Percentiles rank a stretch among this genome's conserved stretches.
phyloP scores from a whole-genome alignment of 2,797 vertebrate genomes.

The Cyprinodon diabolis region DNA sequence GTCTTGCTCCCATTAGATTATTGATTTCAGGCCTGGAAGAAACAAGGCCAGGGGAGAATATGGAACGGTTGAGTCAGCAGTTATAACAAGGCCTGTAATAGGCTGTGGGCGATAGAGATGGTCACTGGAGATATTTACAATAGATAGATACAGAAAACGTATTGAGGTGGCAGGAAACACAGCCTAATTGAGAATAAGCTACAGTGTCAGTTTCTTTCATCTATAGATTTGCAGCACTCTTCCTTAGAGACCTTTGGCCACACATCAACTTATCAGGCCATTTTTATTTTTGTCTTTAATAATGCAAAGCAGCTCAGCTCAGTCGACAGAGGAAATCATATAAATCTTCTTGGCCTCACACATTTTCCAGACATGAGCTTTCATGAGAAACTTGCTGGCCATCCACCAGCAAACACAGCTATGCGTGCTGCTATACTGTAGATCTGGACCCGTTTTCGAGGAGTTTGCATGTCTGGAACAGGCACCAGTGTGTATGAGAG shows the following conservation, averaged over 20 bases:
- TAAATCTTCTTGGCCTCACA: background rate
- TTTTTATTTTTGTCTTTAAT: background rate
- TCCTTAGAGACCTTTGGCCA: background rate
- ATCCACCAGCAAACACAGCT: background rate
- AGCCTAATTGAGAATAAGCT: background rate
- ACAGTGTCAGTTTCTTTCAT: background rate
- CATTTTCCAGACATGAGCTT: background rate
- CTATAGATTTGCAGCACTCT: background rate
- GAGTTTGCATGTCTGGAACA: background rate
- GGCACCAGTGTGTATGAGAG: background rate
- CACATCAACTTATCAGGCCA: background rate
- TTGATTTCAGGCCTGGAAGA: constrained; percentile 68
- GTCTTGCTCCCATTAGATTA: constrained; percentile 71
- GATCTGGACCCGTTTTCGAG: background rate
- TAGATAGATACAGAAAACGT: background rate
- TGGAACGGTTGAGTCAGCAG: constrained; percentile 70
- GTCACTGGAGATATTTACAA: background rate
- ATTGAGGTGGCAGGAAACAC: background rate
- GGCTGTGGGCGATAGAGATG: background rate
- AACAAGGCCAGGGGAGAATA: constrained; percentile 54
- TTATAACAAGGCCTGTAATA: constrained; percentile 51
- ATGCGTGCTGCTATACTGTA: background rate
- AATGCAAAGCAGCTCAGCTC: no score
- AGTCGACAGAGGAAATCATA: background rate
- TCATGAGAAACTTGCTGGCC: background rate